These are phyloP conservation scores for Motacilla tschutschensis DNA, from an alignment of 2,113 vertebrate genomes.

Conservation along the genomic window DNA sequence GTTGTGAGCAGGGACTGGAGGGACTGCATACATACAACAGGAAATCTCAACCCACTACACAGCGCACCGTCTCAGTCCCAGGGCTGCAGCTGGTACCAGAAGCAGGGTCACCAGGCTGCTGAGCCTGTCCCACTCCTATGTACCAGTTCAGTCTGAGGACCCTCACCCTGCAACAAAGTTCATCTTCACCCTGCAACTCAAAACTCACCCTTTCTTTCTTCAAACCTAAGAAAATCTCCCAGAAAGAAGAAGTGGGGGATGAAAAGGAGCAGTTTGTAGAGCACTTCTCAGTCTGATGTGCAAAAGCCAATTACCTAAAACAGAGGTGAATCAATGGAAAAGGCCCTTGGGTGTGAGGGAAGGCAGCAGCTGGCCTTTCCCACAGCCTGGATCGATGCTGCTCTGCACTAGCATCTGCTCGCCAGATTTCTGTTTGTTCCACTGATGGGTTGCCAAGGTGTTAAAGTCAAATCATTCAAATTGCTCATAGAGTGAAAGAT, in stretches of 20 bases:
- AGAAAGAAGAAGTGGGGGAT: neutral
- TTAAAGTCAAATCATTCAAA: conserved; percentile 5
- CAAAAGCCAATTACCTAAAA: neutral
- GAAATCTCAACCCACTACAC: neutral
- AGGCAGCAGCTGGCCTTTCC: neutral
- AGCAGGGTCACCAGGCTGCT: neutral
- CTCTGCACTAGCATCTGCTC: neutral
- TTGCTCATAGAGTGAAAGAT: neutral
- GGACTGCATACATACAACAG: fast-evolving
- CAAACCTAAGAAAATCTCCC: neutral
- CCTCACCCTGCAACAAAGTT: neutral
- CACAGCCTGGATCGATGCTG: neutral
- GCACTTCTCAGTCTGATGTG: neutral
- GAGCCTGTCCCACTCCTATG: fast-evolving
- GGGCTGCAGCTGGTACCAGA: neutral
- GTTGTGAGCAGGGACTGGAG: neutral
- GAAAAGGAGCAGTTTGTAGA: neutral
- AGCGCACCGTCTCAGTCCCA: neutral
- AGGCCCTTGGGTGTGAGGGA: neutral
- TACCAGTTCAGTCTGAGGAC: neutral
- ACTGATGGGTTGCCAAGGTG: neutral
- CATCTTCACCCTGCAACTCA: neutral
- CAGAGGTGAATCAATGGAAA: neutral
- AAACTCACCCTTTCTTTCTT: neutral
- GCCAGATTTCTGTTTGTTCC: neutral